phyloP scores from a whole-genome alignment of 2,113 vertebrate genomes.

The Anas platyrhynchos region DNA sequence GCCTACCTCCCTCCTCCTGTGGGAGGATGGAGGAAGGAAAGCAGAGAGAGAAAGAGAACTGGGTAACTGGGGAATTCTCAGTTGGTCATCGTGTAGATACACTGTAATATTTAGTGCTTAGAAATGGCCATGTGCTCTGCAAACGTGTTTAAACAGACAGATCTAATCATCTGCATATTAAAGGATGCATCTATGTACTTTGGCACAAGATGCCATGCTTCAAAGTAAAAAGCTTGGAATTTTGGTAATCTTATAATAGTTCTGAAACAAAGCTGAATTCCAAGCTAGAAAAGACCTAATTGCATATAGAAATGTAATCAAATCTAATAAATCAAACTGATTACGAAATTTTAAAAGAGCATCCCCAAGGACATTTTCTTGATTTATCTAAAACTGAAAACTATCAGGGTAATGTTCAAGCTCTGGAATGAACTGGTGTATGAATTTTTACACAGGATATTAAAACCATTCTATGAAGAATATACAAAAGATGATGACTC shows the following conservation, averaged over 20 bases:
- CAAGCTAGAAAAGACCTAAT: background rate
- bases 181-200: background rate
- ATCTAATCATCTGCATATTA: background rate
- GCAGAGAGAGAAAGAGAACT: background rate
- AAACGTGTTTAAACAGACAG: background rate
- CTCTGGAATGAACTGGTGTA: background rate
- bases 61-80: background rate
- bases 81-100: background rate
- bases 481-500: background rate
- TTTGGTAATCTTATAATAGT: background rate
- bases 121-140: background rate
- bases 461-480: background rate
- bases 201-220: background rate
- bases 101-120: background rate
- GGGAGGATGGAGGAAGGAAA: background rate
- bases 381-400: background rate
- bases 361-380: background rate
- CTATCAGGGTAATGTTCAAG: background rate
- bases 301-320: background rate
- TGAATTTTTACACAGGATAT: background rate
- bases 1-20: background rate
- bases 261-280: background rate
- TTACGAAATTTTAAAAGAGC: background rate
- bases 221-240: background rate
- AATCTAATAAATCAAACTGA: background rate